Base-by-base conservation (phyloP, 2,113 vertebrate species). In the Accipiter virgatus region DNA sequence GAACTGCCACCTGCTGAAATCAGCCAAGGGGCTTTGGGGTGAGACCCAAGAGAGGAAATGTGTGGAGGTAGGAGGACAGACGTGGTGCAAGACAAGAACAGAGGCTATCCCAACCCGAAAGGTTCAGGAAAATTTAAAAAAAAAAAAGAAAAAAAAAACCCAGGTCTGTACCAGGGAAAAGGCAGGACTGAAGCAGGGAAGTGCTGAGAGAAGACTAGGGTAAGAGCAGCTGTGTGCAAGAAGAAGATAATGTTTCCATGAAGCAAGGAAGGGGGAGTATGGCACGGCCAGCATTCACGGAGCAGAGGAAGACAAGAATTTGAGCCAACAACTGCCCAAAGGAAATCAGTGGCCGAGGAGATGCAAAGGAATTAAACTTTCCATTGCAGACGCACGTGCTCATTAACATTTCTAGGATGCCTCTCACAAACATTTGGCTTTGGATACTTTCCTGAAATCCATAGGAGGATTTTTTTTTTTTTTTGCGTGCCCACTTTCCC, bases 401-500 rank as follows among this genome's bases (percentile, higher is more conserved):
- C 38, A 7, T 31, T 72, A 75, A 34, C 52, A 25, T 65, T 65
- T 73, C 67, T 47, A 31, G 40, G 62, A 22, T 31, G 71, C 61
- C 22, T 61, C 47, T 55, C 67, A 53, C 63, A 38, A 65, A 40
- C 14, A 8, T 52, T 72, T 36, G 50, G 40, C 5, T 62, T 79
- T 10, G 1, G 70, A 20, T 7, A 27, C 80, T 59, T 50, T 4
- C 50, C 74, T 55, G 56, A 90, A 81, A 53, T 25, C 50, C 56
- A 20, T 29, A 19, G 56, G 9, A 66, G 5, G 13, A 12, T 27
- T 50, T 50, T 14, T 65, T 58, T 18, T 26, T 52, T 52, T 27
- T 65, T 59, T n/a, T 40, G 16, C 3, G 0, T 13, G 22, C 1
- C 6, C 3, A 4, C 5, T 14, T 55, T 15, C 36, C 25, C 27